These are phyloP conservation scores for Micropoecilia bifurca DNA, from an alignment of 2,797 vertebrate species.

Conservation along the genomic window DNA sequence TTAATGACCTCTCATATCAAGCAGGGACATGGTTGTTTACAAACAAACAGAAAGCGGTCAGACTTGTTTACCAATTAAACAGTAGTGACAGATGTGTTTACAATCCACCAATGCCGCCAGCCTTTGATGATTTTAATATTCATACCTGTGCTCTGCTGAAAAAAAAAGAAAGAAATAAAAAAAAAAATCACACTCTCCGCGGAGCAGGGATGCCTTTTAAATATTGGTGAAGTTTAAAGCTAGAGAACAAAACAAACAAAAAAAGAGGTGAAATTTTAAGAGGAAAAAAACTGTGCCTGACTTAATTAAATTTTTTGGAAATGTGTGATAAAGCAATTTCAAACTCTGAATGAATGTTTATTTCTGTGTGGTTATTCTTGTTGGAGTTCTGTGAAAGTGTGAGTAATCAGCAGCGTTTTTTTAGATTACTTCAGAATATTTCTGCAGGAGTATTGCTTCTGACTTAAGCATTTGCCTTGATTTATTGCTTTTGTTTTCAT, in stretches of 20 bases:
- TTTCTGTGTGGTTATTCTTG: background rate
- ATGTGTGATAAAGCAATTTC: background rate
- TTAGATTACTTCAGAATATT: slow-evolving; percentile 48
- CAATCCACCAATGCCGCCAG: slow-evolving; percentile 69
- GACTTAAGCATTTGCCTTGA: slow-evolving; percentile 60
- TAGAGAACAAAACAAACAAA: background rate
- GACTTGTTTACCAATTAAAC: slow-evolving; percentile 78
- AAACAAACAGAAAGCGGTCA: slow-evolving; percentile 76
- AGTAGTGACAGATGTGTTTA: slow-evolving; percentile 81
- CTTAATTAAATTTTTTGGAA: background rate
- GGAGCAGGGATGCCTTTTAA: slow-evolving; percentile 30
- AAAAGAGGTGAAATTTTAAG: background rate
- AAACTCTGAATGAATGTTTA: slow-evolving; percentile 1
- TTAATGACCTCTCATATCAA: slow-evolving; percentile 78
- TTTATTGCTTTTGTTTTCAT: slow-evolving; percentile 77
- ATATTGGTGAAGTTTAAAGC: slow-evolving; percentile 15
- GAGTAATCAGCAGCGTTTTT: slow-evolving; percentile 35
- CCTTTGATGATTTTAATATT: slow-evolving; percentile 75
- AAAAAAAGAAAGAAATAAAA: slow-evolving; percentile 9
- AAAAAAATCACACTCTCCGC: slow-evolving; percentile 12
- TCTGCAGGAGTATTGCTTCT: slow-evolving; percentile 52
- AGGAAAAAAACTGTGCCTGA: background rate
- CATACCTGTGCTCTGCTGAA: slow-evolving; percentile 69
- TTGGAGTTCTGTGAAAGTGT: slow-evolving; percentile 25
- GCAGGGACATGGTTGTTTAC: slow-evolving; percentile 74